Evolutionary conservation across 2,113 vertebrate species (phyloP).

Genomic region (Salvator merianae): DNA sequence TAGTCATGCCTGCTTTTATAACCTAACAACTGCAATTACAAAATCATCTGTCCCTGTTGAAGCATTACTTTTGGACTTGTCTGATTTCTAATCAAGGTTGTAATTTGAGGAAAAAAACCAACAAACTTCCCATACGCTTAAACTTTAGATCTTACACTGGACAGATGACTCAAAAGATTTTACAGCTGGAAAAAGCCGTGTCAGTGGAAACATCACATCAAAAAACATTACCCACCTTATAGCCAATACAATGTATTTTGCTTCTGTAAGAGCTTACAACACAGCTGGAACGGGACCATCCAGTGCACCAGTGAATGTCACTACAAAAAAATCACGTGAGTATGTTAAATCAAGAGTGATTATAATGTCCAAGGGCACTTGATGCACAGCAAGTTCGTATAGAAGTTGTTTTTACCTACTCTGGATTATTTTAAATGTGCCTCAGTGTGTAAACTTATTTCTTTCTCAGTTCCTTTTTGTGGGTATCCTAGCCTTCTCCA

Average conservation of each 20-base stretch:
- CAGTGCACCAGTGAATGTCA: slow-evolving; percentile 81
- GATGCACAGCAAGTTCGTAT: fast-evolving
- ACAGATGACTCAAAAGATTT: slow-evolving; percentile 85
- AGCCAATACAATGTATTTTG: slow-evolving; percentile 86
- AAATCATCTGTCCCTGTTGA: slow-evolving; percentile 31
- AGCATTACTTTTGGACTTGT: slow-evolving; percentile 18
- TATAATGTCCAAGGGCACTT: background rate
- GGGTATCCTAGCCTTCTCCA: too few species aligned
- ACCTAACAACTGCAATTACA: background rate
- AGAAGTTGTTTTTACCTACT: background rate
- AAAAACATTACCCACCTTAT: slow-evolving; percentile 83
- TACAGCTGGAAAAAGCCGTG: slow-evolving; percentile 79
- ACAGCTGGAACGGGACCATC: slow-evolving; percentile 87
- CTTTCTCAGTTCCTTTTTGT: background rate
- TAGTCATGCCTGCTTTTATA: slow-evolving; percentile 29
- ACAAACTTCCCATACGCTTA: slow-evolving; percentile 25
- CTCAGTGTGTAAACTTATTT: background rate
- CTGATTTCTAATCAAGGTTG: slow-evolving; percentile 20
- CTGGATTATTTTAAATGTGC: too few species aligned
- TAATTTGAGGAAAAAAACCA: slow-evolving; percentile 32
- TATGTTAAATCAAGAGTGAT: background rate
- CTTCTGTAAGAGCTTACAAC: slow-evolving; percentile 87
- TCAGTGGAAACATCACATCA: slow-evolving; percentile 86
- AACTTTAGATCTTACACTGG: slow-evolving; percentile 87
- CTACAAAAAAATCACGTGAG: slow-evolving; percentile 92